Conservation (phyloP, 2,797 vertebrate species). For the Sternarchorhynchus goeldii region DNA sequence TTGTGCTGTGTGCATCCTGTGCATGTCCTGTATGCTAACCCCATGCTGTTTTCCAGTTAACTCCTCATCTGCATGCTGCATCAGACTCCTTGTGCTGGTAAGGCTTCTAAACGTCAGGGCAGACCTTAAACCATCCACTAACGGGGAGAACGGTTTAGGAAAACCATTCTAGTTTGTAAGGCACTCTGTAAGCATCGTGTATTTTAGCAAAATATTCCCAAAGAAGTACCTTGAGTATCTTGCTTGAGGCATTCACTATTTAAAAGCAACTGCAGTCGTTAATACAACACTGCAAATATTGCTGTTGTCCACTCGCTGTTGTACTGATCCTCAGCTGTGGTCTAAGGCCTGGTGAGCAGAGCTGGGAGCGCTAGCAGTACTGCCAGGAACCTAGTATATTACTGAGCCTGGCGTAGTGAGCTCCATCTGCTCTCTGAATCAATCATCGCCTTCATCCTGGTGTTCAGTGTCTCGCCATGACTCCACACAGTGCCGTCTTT, state of each 20-base stretch:
- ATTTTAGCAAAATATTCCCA: not conserved
- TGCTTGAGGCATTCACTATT: not conserved
- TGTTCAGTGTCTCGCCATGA: slow-evolving; percentile 49
- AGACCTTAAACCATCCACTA: not conserved
- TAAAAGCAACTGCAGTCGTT: not conserved
- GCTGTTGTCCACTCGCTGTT: not conserved
- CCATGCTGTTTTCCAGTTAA: slow-evolving; percentile 98
- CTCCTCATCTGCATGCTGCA: slow-evolving; percentile 92
- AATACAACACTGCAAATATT: not conserved
- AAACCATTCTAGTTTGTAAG: too few relatives aligned
- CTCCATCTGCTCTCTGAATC: slow-evolving; percentile 62
- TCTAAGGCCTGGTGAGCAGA: not conserved
- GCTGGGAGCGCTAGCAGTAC: not conserved
- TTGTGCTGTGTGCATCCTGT: slow-evolving; percentile 63
- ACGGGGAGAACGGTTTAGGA: too few relatives aligned
- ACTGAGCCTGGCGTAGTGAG: too few relatives aligned
- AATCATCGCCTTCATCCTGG: slow-evolving; percentile 64
- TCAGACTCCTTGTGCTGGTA: slow-evolving; percentile 88
- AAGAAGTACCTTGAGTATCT: not conserved
- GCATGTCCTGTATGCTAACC: slow-evolving; percentile 79
- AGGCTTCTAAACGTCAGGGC: slow-evolving; percentile 72
- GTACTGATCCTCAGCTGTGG: not conserved
- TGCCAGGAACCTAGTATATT: not conserved
- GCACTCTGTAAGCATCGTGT: too few relatives aligned
- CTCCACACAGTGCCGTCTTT: slow-evolving; percentile 42